Percentiles rank a stretch among this genome's conserved stretches.
These are phyloP conservation scores for Hippocampus comes DNA, from an alignment of 2,113 vertebrate genomes.

Conservation along the genomic window DNA sequence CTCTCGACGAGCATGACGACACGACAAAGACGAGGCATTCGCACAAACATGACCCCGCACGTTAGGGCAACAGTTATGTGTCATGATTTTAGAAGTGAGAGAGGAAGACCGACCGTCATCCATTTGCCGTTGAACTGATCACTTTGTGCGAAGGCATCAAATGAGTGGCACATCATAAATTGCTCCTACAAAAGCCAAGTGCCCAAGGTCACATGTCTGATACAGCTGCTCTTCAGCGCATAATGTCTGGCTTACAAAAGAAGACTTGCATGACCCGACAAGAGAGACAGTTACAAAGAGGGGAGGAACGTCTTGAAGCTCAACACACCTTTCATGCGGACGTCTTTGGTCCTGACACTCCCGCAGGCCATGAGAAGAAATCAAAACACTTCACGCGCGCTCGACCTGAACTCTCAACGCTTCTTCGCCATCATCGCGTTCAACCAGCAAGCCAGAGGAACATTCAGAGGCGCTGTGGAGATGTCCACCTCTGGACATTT, in stretches of 20 bases:
- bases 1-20: conserved; percentile 1
- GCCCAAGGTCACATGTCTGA: background rate
- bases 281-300: conserved; percentile 13
- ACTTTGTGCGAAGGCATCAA: background rate
- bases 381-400: background rate
- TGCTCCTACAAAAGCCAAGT: background rate
- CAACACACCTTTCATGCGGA: conserved; percentile 31
- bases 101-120: background rate
- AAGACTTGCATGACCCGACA: conserved; percentile 42
- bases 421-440: background rate
- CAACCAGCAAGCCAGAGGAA: background rate
- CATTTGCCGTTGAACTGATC: background rate
- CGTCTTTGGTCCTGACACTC: conserved; percentile 17
- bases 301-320: conserved; percentile 19
- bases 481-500: background rate
- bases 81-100: background rate
- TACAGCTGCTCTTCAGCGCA: background rate
- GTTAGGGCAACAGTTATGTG: conserved; percentile 9
- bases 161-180: background rate
- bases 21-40: conserved; percentile 5
- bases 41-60: conserved; percentile 6
- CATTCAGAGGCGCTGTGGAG: background rate
- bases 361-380: conserved; percentile 21
- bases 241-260: background rate
- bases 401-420: conserved; percentile 3